A percentile compares a stretch with the other conserved stretches of the same genome.
Conservation (phyloP, 2,113 vertebrate species). For the Pterocles burchelli region DNA sequence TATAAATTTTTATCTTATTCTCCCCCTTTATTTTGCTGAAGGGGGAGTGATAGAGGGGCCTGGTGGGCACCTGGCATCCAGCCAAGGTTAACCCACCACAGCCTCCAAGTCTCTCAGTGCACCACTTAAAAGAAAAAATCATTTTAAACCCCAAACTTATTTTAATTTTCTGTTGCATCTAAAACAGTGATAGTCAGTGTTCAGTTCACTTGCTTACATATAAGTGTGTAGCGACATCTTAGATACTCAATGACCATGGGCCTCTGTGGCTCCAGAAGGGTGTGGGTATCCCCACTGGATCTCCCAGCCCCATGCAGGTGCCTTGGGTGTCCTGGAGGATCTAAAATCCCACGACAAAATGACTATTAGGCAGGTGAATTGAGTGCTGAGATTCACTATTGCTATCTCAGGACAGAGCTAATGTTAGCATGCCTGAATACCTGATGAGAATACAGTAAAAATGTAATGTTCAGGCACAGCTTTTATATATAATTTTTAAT, state of each 20-base stretch:
- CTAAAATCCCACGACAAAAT: not conserved
- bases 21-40: no score
- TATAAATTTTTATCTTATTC: no score
- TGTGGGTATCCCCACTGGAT: not conserved
- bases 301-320: not conserved
- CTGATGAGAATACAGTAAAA: not conserved
- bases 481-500: not conserved
- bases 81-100: no score
- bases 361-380: not conserved
- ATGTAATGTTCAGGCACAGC: not conserved
- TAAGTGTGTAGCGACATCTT: not conserved
- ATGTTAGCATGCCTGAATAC: not conserved
- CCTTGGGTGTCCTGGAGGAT: not conserved
- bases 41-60: no score
- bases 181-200: not conserved
- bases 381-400: not conserved
- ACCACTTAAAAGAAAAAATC: not conserved
- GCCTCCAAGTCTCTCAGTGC: not conserved
- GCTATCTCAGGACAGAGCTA: not conserved
- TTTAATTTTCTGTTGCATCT: not conserved
- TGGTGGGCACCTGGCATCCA: no score
- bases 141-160: not conserved
- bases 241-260: fast-evolving
- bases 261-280: not conserved
- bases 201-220: not conserved